phyloP scores from a whole-genome alignment of 2,113 vertebrate species.

The Myotis brandtii region DNA sequence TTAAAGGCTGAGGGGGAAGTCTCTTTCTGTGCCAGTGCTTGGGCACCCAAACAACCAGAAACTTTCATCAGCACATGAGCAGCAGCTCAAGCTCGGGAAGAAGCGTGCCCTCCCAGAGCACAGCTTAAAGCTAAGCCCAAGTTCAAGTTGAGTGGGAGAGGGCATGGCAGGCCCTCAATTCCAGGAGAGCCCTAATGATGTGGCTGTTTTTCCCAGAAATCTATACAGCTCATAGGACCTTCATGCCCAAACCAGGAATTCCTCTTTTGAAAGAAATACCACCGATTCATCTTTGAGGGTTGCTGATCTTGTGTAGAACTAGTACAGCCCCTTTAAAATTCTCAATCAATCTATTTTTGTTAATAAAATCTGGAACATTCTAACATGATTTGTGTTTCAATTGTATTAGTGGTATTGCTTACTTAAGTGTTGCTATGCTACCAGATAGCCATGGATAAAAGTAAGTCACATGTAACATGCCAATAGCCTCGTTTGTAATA shows the following conservation, averaged over 20 bases:
- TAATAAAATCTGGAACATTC: slow-evolving; percentile 14
- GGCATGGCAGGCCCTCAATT: neutral
- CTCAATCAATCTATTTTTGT: neutral
- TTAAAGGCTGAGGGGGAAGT: neutral
- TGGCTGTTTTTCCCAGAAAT: neutral
- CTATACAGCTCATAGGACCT: neutral
- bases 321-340: neutral
- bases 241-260: neutral
- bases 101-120: neutral
- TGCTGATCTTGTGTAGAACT: neutral
- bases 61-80: neutral
- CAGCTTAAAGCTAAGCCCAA: neutral
- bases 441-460: slow-evolving; percentile 53
- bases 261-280: neutral
- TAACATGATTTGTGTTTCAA: neutral
- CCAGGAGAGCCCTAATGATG: neutral
- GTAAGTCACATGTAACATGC: neutral
- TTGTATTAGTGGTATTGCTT: neutral
- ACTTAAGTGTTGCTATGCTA: slow-evolving; percentile 37
- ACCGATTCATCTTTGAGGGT: neutral
- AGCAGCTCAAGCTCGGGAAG: neutral
- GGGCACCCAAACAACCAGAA: neutral
- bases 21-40: neutral
- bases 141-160: neutral
- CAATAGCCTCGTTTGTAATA: slow-evolving; percentile 54